Percentiles rank a stretch among this genome's conserved stretches.
These are phyloP conservation scores for Dendroctonus valens DNA, from an alignment of 1,140 invertebrate genomes.

Conservation along the genomic window DNA sequence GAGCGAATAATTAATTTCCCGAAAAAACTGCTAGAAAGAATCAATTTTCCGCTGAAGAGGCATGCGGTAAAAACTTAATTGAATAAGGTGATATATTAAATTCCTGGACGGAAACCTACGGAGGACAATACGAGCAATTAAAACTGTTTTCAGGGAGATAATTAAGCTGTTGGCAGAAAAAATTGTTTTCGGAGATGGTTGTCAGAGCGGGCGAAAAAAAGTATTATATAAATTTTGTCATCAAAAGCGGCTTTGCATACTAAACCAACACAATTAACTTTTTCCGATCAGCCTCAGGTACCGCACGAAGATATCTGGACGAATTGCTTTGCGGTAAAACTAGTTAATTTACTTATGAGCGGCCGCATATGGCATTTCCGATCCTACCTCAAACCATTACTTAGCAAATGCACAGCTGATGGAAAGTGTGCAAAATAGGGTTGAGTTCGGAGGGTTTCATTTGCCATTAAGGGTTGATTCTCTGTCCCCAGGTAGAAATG, in stretches of 20 bases:
- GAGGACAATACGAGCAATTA: neutral
- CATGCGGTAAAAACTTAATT: slow-evolving; percentile 3
- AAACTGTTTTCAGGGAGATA: too few relatives aligned
- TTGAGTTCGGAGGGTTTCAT: slow-evolving; percentile 24
- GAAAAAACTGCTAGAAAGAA: too few relatives aligned
- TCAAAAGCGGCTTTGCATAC: too few relatives aligned
- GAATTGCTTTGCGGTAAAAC: too few relatives aligned
- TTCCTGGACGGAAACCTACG: neutral
- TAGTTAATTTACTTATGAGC: too few relatives aligned
- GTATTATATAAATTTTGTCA: too few relatives aligned
- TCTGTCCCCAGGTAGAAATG: slow-evolving; percentile 21
- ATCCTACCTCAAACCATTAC: slow-evolving; percentile 12
- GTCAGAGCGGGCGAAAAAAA: too few relatives aligned
- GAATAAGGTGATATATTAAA: slow-evolving; percentile 6
- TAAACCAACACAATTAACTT: too few relatives aligned
- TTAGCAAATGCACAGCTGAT: slow-evolving; percentile 25
- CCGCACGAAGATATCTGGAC: neutral
- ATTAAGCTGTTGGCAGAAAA: too few relatives aligned
- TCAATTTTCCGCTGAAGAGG: too few relatives aligned
- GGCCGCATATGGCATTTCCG: neutral
- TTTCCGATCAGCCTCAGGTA: neutral
- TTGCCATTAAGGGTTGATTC: slow-evolving; percentile 28
- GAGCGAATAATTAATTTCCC: too few relatives aligned
- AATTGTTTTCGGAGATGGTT: too few relatives aligned
- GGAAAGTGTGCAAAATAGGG: slow-evolving; percentile 29